Percentiles rank a stretch among this genome's conserved stretches.
Conservation (phyloP, 2,113 vertebrate species). For the Ornithorhynchus anatinus region DNA sequence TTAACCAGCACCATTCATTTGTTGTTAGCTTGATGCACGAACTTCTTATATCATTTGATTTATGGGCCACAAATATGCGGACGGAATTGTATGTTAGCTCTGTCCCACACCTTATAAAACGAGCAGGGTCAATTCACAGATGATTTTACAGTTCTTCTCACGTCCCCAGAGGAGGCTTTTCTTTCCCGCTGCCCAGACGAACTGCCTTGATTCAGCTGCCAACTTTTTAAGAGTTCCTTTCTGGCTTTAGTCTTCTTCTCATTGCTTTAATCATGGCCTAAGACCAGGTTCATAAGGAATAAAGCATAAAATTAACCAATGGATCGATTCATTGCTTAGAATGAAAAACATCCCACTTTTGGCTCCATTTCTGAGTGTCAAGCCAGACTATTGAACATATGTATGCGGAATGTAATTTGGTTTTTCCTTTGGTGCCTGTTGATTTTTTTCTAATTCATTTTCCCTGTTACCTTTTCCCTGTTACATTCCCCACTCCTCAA, state of each 20-base stretch:
- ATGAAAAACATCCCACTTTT: slow-evolving; percentile 56
- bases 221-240: slow-evolving; percentile 63
- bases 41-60: slow-evolving; percentile 59
- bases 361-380: slow-evolving; percentile 51
- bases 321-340: slow-evolving; percentile 65
- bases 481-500: too few relatives aligned
- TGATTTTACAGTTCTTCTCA: slow-evolving; percentile 56
- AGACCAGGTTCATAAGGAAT: slow-evolving; percentile 65
- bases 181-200: slow-evolving; percentile 66
- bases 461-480: too few relatives aligned
- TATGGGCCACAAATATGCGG: slow-evolving; percentile 61
- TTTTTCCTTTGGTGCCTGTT: slow-evolving; percentile 63
- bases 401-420: slow-evolving; percentile 60
- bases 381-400: slow-evolving; percentile 56
- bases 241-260: slow-evolving; percentile 60
- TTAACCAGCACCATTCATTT: slow-evolving; percentile 56
- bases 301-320: slow-evolving; percentile 68
- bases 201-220: slow-evolving; percentile 55
- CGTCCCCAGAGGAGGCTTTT: slow-evolving; percentile 63
- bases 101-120: slow-evolving; percentile 67
- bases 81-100: slow-evolving; percentile 62
- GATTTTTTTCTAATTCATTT: slow-evolving; percentile 66
- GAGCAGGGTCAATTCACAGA: slow-evolving; percentile 61
- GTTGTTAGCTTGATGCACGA: slow-evolving; percentile 58
- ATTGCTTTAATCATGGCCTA: slow-evolving; percentile 50